Evolutionary conservation across 2,888 invertebrate genomes (phyloP).

Genomic region (Tortrix viridana): DNA sequence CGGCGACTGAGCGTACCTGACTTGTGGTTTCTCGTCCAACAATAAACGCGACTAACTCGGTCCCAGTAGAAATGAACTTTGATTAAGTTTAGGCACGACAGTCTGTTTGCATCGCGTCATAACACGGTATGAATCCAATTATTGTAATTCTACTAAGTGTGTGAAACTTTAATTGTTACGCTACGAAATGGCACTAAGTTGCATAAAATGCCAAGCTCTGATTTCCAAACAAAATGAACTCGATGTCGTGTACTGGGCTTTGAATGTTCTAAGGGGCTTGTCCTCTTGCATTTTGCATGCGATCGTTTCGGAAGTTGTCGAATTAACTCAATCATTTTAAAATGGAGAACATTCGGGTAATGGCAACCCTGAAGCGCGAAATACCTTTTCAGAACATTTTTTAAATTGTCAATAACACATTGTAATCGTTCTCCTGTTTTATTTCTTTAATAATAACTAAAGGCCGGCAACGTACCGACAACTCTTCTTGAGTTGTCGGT

Average conservation of each 20-base stretch:
- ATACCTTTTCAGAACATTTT: neutral
- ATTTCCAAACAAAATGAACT: no score
- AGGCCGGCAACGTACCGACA: no score
- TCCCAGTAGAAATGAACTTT: slow-evolving; percentile 77
- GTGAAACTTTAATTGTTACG: slow-evolving; percentile 15
- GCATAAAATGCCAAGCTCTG: no score
- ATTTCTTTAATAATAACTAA: neutral
- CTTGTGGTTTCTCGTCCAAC: slow-evolving; percentile 31
- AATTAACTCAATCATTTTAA: neutral
- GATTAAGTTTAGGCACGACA: slow-evolving; percentile 78
- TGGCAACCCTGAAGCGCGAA: neutral
- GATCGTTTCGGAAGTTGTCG: neutral
- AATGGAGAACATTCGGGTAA: neutral
- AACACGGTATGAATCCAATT: slow-evolving; percentile 46
- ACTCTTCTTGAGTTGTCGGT: no score
- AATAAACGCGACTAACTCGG: slow-evolving; percentile 57
- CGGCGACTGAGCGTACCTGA: slow-evolving; percentile 6
- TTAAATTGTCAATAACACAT: neutral
- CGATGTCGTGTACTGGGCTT: no score
- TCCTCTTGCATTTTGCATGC: slow-evolving; percentile 18
- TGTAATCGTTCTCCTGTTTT: neutral
- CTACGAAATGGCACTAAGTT: no score
- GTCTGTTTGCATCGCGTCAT: slow-evolving; percentile 64
- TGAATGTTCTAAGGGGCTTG: neutral
- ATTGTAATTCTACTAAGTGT: slow-evolving; percentile 40